Percentiles rank a stretch among this genome's conserved stretches.
Conservation (phyloP, 1,140 invertebrate species). For the Drosophila ogumai region DNA sequence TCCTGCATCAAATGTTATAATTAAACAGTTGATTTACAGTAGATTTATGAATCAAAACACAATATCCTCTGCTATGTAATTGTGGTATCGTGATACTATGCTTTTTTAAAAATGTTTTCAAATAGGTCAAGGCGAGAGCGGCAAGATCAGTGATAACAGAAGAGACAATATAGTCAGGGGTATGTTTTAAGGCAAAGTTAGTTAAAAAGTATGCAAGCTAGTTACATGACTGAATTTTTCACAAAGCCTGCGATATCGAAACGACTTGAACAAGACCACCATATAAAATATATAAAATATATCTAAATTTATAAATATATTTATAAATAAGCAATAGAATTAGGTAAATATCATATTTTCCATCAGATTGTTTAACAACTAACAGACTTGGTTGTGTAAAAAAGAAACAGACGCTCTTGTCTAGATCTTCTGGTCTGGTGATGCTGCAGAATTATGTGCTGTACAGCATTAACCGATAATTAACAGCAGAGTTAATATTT, state of each 20-base stretch:
- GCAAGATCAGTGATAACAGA: neutral
- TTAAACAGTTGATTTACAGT: constrained; percentile 1
- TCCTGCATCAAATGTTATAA: constrained; percentile 6
- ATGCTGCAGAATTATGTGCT: too few species aligned
- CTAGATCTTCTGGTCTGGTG: neutral
- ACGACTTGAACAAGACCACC: too few species aligned
- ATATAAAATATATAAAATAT: too few species aligned
- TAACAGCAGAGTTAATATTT: too few species aligned
- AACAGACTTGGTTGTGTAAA: neutral
- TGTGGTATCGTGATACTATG: neutral
- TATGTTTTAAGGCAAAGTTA: too few species aligned
- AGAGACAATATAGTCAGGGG: too few species aligned
- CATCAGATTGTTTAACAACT: neutral
- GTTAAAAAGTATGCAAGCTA: too few species aligned
- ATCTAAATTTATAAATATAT: too few species aligned
- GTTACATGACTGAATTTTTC: too few species aligned
- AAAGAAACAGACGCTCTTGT: neutral
- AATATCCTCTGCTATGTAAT: neutral
- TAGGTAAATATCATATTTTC: neutral
- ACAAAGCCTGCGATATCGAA: too few species aligned
- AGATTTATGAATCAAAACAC: neutral
- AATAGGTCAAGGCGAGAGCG: neutral
- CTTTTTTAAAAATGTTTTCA: neutral
- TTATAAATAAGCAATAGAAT: neutral
- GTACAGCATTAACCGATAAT: too few species aligned